phyloP scores from a whole-genome alignment of 2,888 invertebrate genomes.

The Oscheius onirici region DNA sequence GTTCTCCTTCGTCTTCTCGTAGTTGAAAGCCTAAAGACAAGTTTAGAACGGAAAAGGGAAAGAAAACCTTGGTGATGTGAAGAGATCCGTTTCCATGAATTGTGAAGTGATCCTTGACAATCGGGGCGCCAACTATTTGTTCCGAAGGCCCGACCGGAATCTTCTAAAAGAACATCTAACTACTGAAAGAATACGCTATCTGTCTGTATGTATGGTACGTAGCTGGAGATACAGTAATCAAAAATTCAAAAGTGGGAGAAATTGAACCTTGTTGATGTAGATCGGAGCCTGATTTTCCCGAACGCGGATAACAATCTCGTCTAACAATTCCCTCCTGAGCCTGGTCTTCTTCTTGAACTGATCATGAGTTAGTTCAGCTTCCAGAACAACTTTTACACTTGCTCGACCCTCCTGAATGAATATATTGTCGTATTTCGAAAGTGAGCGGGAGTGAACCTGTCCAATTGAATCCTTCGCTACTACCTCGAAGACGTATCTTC shows the following conservation, averaged over 20 bases:
- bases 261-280: constrained; percentile 7
- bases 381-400: constrained; percentile 28
- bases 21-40: constrained; percentile 27
- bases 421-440: no score
- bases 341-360: constrained; percentile 21
- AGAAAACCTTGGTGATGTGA: constrained; percentile 19
- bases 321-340: constrained; percentile 16
- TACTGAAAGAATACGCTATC: no score
- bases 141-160: constrained; percentile 25
- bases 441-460: no score
- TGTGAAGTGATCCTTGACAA: constrained; percentile 27
- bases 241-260: not conserved
- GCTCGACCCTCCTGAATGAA: constrained; percentile 18
- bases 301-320: constrained; percentile 19
- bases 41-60: not conserved
- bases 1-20: constrained; percentile 24
- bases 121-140: constrained; percentile 24
- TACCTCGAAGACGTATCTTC: constrained; percentile 24
- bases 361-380: not conserved
- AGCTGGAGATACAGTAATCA: no score
- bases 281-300: constrained; percentile 20
- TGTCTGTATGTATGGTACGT: no score
- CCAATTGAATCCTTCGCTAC: constrained; percentile 31
- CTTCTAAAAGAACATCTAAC: constrained; percentile 18
- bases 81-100: constrained; percentile 29